Conservation (phyloP, 2,113 vertebrate genomes). For the Edolisoma coerulescens region DNA sequence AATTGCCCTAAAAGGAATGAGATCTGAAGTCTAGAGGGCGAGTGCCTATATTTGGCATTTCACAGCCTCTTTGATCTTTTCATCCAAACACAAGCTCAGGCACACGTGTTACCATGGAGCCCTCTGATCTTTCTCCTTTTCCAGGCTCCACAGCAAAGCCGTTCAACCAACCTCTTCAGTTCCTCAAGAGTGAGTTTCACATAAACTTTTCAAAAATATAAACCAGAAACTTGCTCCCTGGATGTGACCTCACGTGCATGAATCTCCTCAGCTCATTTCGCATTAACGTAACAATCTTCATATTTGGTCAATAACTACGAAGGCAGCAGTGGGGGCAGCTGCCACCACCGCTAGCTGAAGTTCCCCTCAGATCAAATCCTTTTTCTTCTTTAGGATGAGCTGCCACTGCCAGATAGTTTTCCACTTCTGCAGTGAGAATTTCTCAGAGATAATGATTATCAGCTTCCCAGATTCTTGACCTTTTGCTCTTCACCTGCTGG, state of each 20-base stretch:
- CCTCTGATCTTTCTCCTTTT: neutral
- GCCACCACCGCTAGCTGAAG: neutral
- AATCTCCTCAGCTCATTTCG: neutral
- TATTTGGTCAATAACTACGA: neutral
- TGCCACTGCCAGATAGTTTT: neutral
- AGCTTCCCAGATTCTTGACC: constrained; percentile 48
- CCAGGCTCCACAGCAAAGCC: neutral
- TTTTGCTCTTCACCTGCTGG: constrained; percentile 37
- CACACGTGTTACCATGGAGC: neutral
- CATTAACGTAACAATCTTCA: neutral
- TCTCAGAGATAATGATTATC: constrained; percentile 39
- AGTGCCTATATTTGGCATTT: neutral
- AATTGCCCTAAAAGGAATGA: constrained; percentile 16
- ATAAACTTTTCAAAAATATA: neutral
- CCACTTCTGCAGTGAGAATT: neutral
- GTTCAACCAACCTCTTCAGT: neutral
- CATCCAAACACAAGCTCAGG: neutral
- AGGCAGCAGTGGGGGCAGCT: neutral
- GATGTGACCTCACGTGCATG: neutral
- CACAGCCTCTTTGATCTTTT: constrained; percentile 32
- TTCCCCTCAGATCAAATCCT: neutral
- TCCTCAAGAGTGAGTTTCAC: neutral
- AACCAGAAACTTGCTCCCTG: neutral
- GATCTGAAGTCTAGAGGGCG: neutral
- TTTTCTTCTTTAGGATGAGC: constrained; percentile 22